phyloP scores from a whole-genome alignment of 2,797 vertebrate genomes.

The Geotria australis region DNA sequence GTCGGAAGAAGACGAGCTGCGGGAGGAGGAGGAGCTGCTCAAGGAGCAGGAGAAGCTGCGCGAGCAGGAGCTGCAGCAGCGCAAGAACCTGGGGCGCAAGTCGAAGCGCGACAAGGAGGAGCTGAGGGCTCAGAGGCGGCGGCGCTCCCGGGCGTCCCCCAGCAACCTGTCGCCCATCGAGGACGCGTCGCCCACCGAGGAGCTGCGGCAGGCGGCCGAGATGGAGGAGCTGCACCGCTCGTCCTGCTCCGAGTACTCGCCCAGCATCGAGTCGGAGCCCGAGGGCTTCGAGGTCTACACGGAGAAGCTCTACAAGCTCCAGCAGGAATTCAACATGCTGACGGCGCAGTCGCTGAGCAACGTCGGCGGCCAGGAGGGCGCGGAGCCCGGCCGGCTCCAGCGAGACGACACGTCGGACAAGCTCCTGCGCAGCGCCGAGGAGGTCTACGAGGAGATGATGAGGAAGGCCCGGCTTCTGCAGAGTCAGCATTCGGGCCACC shows the following conservation, averaged over 20 bases:
- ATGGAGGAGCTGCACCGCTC: slow-evolving; percentile 98
- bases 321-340: slow-evolving; percentile 86
- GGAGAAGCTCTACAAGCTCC: slow-evolving; percentile 69
- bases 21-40: slow-evolving; percentile 88
- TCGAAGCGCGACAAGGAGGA: slow-evolving; percentile 94
- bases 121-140: slow-evolving; percentile 70
- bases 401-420: slow-evolving; percentile 13
- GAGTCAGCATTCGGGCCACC: slow-evolving; percentile 31
- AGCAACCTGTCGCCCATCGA: slow-evolving; percentile 97
- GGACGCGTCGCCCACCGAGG: slow-evolving; percentile 89
- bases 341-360: slow-evolving; percentile 60
- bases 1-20: slow-evolving; percentile 82
- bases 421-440: slow-evolving; percentile 83
- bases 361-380: neutral
- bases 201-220: slow-evolving; percentile 78
- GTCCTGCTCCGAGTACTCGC: slow-evolving; percentile 89
- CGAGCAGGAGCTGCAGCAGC: slow-evolving; percentile 87
- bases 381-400: no score
- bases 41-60: slow-evolving; percentile 95
- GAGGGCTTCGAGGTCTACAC: slow-evolving; percentile 59
- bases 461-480: slow-evolving; percentile 84
- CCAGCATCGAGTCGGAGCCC: slow-evolving; percentile 79
- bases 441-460: slow-evolving; percentile 99
- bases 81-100: slow-evolving; percentile 81
- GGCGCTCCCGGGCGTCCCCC: slow-evolving; percentile 88